These are phyloP conservation scores for Adelphocoris suturalis DNA, from an alignment of 2,888 invertebrate genomes.

Conservation along the genomic window DNA sequence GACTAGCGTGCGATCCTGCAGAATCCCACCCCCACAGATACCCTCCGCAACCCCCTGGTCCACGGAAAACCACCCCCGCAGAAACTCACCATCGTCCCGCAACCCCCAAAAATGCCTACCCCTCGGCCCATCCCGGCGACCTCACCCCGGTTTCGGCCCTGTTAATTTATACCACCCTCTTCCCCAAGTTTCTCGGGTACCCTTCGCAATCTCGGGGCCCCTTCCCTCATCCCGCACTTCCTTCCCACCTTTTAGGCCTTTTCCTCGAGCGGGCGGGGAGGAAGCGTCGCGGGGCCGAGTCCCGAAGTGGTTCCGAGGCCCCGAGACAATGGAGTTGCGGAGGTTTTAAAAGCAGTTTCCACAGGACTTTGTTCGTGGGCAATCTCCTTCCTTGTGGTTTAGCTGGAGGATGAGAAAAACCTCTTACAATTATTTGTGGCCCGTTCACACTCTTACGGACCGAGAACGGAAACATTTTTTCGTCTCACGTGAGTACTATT, in stretches of 20 bases:
- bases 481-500: neutral
- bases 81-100: neutral
- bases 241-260: neutral
- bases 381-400: neutral
- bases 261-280: neutral
- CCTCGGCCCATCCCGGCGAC: neutral
- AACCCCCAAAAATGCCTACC: neutral
- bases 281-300: neutral
- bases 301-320: constrained; percentile 3
- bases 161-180: constrained; percentile 16
- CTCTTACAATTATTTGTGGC: constrained; percentile 10
- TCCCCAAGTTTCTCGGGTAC: neutral
- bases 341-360: constrained; percentile 32
- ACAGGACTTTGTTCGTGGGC: neutral
- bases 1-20: constrained; percentile 32
- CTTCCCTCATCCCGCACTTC: neutral
- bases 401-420: neutral
- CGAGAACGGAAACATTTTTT: neutral
- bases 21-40: constrained; percentile 10
- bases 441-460: constrained; percentile 14
- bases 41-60: neutral
- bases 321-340: constrained; percentile 11
- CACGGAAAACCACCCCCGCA: neutral
- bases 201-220: constrained; percentile 11
- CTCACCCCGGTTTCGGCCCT: neutral